Evolutionary conservation across 2,888 invertebrate genomes (phyloP).

Genomic region (Sinodicranocentrus sp.): DNA sequence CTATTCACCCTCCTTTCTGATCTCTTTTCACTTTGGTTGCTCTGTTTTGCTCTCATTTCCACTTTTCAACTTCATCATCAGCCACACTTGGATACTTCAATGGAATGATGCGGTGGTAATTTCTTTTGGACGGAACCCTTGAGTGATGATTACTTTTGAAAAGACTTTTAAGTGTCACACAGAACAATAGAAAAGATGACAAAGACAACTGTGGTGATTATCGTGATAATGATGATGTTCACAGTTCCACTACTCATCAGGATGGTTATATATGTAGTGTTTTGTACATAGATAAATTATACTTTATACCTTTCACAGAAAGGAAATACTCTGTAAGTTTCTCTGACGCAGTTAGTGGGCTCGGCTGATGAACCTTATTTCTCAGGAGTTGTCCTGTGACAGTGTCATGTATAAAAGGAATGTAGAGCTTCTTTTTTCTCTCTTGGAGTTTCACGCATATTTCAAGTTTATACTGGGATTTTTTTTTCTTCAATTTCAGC

Average conservation of each 20-base stretch:
- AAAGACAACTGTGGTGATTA: conserved; percentile 69
- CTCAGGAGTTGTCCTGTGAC: too few species aligned
- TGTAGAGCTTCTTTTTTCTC: too few species aligned
- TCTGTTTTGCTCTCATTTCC: conserved; percentile 57
- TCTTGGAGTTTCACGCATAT: too few species aligned
- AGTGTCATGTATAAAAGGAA: too few species aligned
- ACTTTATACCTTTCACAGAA: too few species aligned
- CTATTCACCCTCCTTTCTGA: conserved; percentile 31
- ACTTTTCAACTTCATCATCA: conserved; percentile 41
- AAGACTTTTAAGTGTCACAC: conserved; percentile 67
- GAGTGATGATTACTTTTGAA: conserved; percentile 70
- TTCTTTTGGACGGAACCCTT: conserved; percentile 67
- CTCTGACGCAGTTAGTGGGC: too few species aligned
- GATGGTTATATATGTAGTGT: too few species aligned
- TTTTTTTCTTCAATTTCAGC: too few species aligned
- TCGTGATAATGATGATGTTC: conserved; percentile 67
- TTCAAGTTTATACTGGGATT: too few species aligned
- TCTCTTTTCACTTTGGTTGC: conserved; percentile 40
- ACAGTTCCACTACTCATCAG: conserved; percentile 37
- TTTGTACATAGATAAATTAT: too few species aligned
- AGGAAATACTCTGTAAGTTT: too few species aligned
- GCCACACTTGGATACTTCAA: conserved; percentile 23
- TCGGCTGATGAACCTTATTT: too few species aligned
- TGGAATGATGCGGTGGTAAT: conserved; percentile 59
- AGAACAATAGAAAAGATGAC: conserved; percentile 64